Evolutionary conservation across 2,113 vertebrate genomes (phyloP).

Genomic region (Neopipo cinnamomea): DNA sequence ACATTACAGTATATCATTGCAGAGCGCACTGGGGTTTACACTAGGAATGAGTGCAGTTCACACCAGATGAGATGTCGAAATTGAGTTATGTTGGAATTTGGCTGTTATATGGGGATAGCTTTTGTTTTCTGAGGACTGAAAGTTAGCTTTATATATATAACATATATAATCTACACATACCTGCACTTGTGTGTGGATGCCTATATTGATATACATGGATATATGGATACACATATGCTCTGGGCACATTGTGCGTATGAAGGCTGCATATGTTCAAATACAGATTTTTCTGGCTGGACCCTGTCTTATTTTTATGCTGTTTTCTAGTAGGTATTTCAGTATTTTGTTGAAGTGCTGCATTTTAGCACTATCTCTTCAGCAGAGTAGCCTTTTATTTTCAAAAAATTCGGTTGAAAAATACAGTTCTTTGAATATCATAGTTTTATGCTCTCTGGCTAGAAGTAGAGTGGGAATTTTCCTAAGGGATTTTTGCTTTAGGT

Average conservation of each 20-base stretch:
- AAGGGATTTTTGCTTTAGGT: not conserved
- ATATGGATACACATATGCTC: not conserved
- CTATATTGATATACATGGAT: conserved; percentile 47
- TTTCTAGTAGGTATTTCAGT: not conserved
- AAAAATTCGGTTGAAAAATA: not conserved
- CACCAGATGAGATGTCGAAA: conserved; percentile 93
- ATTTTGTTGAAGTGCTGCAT: not conserved
- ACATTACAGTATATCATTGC: conserved; percentile 99
- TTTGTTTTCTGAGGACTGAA: conserved; percentile 82
- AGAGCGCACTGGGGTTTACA: conserved; percentile 82
- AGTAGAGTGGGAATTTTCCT: not conserved
- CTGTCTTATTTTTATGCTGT: not conserved
- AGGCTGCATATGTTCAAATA: not conserved
- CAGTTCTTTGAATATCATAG: not conserved
- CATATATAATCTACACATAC: conserved; percentile 71
- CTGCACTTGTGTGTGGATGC: conserved; percentile 48
- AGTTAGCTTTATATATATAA: conserved; percentile 82
- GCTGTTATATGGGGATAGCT: conserved; percentile 91
- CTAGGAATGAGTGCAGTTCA: conserved; percentile 82
- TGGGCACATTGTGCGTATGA: not conserved
- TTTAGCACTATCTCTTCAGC: not conserved
- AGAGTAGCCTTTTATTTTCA: not conserved
- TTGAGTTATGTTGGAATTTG: conserved; percentile 95
- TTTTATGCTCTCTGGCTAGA: not conserved
- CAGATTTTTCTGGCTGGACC: not conserved